Evolutionary conservation across 2,113 vertebrate species (phyloP).

Genomic region (Illadopsis cleaveri): DNA sequence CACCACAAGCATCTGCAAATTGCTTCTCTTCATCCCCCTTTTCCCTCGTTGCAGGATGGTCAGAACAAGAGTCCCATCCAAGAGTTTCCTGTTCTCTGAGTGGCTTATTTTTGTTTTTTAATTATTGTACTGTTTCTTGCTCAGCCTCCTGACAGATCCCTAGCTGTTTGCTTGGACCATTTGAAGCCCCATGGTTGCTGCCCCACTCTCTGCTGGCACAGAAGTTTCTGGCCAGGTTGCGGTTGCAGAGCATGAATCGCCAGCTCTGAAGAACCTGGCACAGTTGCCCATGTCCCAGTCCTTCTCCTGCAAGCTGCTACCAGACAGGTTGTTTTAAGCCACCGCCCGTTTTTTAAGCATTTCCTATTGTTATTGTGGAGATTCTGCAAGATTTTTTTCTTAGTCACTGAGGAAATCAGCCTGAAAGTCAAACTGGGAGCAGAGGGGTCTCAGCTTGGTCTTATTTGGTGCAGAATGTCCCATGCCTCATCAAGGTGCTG

Average conservation of each 20-base stretch:
- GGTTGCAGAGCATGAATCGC: neutral
- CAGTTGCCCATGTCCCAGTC: accelerated
- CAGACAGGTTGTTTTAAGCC: neutral
- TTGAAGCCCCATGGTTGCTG: neutral
- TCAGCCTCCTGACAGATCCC: neutral
- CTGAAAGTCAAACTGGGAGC: neutral
- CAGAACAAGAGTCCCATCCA: neutral
- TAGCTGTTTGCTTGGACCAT: neutral
- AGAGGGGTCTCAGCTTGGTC: neutral
- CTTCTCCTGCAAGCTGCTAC: neutral
- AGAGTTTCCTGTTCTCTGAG: neutral
- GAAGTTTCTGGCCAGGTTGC: neutral
- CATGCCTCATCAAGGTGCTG: neutral
- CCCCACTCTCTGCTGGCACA: neutral
- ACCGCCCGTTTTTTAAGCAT: neutral
- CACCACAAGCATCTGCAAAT: neutral
- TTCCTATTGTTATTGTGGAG: neutral
- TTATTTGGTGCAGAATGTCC: neutral
- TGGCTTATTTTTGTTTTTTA: neutral
- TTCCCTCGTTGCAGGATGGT: neutral
- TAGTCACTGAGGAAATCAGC: neutral
- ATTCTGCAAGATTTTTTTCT: neutral
- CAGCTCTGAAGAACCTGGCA: neutral
- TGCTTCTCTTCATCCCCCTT: neutral
- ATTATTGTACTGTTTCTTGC: neutral